These are phyloP conservation scores for Planiliza haematocheilus DNA, from an alignment of 2,113 vertebrate genomes.

Conservation along the genomic window DNA sequence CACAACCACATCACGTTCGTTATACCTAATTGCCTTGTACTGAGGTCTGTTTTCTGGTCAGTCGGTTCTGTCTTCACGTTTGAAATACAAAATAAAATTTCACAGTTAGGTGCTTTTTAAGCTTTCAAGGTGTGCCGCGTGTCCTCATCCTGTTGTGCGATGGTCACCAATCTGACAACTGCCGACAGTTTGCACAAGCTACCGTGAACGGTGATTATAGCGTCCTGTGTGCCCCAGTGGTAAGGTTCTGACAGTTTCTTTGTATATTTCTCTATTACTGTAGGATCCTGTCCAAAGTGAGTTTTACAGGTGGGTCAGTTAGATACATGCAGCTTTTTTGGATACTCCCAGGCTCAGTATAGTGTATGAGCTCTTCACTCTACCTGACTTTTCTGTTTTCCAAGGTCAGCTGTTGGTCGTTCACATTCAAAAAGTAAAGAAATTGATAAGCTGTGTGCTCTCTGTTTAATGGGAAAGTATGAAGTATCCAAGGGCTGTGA, in stretches of 20 bases:
- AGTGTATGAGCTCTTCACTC: conserved; percentile 9
- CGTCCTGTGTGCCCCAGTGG: not conserved
- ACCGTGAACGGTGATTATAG: not conserved
- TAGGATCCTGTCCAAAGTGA: no score
- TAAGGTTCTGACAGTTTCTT: conserved; percentile 6
- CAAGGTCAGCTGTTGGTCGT: conserved; percentile 24
- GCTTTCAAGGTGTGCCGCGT: not conserved
- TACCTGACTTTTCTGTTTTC: not conserved
- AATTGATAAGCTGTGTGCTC: conserved; percentile 36
- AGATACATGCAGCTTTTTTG: no score
- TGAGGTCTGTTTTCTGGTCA: not conserved
- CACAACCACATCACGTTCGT: conserved; percentile 1
- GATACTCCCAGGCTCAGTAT: not conserved
- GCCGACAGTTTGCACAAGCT: not conserved
- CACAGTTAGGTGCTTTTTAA: not conserved
- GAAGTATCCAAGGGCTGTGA: conserved; percentile 49
- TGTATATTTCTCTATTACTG: not conserved
- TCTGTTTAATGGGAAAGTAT: conserved; percentile 57
- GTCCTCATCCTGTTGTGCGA: not conserved
- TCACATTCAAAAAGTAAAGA: conserved; percentile 25
- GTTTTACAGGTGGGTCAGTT: not conserved
- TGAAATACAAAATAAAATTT: not conserved
- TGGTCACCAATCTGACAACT: not conserved
- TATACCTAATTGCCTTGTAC: not conserved
- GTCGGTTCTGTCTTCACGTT: not conserved